Conservation (phyloP, 1,140 invertebrate genomes). For the Drosophila quadrilineata region DNA sequence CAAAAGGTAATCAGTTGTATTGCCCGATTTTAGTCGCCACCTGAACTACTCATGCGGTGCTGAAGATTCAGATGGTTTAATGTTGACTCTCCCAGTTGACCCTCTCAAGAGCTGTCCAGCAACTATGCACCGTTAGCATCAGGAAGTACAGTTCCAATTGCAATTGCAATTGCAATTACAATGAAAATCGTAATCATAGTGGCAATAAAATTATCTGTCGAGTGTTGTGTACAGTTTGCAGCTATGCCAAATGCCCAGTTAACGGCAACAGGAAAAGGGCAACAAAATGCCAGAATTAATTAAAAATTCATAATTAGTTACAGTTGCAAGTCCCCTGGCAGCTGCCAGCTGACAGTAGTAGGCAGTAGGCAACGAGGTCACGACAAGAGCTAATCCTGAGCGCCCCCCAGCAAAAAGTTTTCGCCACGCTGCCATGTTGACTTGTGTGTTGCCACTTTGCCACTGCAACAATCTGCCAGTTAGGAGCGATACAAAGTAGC, state of each 20-base stretch:
- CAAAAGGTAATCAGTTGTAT: too few relatives aligned
- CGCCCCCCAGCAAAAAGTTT: background rate
- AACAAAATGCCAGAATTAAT: constrained; percentile 60
- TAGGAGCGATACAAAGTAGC: too few relatives aligned
- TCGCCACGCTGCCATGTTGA: background rate
- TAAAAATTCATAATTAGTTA: constrained; percentile 70
- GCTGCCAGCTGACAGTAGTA: background rate
- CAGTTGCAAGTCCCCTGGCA: constrained; percentile 40
- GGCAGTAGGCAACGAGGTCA: constrained; percentile 46
- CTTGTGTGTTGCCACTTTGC: background rate
- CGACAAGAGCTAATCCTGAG: constrained; percentile 45
- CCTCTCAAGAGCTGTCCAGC: background rate
- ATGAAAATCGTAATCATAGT: too few relatives aligned
- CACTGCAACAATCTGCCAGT: too few relatives aligned
- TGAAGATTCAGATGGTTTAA: too few relatives aligned
- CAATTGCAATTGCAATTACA: background rate
- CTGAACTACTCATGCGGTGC: too few relatives aligned
- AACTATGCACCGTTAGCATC: background rate
- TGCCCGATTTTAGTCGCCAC: too few relatives aligned
- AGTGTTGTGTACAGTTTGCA: background rate
- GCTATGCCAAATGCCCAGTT: constrained; percentile 26
- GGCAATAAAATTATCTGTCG: too few relatives aligned
- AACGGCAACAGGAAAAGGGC: constrained; percentile 23
- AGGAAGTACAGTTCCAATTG: too few relatives aligned
- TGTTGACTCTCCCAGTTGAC: too few relatives aligned